phyloP scores from a whole-genome alignment of 2,113 vertebrate species.

The Phocoena phocoena region DNA sequence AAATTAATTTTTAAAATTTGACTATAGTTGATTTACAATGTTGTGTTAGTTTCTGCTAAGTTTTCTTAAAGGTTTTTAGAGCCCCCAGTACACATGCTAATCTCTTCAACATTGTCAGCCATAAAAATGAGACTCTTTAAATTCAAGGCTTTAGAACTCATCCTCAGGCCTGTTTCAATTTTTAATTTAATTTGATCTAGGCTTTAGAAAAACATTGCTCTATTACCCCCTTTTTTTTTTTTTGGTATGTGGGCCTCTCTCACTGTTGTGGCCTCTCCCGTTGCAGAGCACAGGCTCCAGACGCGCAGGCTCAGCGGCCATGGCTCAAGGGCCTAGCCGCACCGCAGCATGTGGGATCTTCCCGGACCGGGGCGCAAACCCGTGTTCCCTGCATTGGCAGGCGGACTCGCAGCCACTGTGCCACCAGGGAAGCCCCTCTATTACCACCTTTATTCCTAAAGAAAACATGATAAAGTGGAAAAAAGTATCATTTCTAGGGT shows the following conservation, averaged over 20 bases:
- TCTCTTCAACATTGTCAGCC: background rate
- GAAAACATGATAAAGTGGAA: background rate
- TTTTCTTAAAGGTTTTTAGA: background rate
- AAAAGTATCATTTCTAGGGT: background rate
- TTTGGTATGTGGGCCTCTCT: no score
- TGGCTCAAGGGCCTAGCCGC: no score
- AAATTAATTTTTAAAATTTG: background rate
- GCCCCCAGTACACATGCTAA: background rate
- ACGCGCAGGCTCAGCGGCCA: no score
- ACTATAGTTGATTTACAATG: background rate
- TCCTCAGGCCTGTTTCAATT: background rate
- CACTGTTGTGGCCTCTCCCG: no score
- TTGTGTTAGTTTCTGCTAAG: background rate
- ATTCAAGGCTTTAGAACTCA: background rate
- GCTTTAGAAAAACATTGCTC: background rate
- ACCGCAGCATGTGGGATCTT: no score
- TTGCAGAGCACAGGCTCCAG: no score
- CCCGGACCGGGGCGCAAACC: no score
- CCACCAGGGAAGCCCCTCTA: background rate
- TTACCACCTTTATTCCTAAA: background rate
- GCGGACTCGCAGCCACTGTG: no score
- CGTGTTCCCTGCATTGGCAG: no score
- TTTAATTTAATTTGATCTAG: background rate
- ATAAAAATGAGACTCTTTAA: background rate
- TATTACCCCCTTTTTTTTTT: background rate